Conservation (phyloP, 1,140 invertebrate species). For the Drosophila parabipectinata region DNA sequence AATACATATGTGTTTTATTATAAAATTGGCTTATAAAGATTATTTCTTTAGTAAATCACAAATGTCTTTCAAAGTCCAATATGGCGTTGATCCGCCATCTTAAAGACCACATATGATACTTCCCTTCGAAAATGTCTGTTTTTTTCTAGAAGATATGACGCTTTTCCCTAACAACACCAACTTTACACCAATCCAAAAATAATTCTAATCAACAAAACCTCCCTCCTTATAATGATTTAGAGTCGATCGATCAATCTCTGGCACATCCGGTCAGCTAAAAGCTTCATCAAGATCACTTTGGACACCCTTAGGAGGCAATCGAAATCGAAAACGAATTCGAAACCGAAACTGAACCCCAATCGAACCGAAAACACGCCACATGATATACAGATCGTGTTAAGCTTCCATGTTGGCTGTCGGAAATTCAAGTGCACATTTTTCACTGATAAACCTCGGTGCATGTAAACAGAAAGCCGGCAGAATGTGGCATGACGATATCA, state of each 20-base stretch:
- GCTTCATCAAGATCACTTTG: slow-evolving; percentile 18
- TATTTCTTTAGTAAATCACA: too few species aligned
- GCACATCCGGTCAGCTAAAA: slow-evolving; percentile 29
- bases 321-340: slow-evolving; percentile 25
- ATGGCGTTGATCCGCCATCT: too few species aligned
- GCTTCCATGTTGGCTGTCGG: slow-evolving; percentile 54
- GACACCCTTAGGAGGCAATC: slow-evolving; percentile 31
- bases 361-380: slow-evolving; percentile 28
- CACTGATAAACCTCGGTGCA: slow-evolving; percentile 68
- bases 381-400: slow-evolving; percentile 48
- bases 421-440: slow-evolving; percentile 74
- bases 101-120: too few species aligned
- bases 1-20: too few species aligned
- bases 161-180: background rate
- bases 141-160: too few species aligned
- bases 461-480: slow-evolving; percentile 44
- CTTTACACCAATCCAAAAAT: too few species aligned
- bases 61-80: too few species aligned
- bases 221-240: background rate
- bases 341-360: background rate
- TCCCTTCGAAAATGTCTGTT: too few species aligned
- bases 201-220: background rate
- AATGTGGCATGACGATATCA: slow-evolving; percentile 51
- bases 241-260: slow-evolving; percentile 24
- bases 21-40: too few species aligned